Conservation (phyloP, 2,888 invertebrate species). For the Oscheius sp. region DNA sequence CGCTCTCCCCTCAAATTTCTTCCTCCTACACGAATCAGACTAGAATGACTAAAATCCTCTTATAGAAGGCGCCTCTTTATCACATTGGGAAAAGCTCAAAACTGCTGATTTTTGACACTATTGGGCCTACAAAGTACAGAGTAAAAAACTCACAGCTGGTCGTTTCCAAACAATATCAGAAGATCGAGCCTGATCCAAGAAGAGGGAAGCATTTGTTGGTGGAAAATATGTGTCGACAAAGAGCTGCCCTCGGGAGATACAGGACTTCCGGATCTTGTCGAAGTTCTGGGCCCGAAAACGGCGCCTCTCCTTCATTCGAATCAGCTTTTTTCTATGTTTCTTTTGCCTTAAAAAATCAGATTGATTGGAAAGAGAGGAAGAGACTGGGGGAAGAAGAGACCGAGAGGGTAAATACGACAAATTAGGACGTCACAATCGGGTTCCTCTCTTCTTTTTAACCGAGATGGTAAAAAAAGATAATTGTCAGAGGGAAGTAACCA, state of each 20-base stretch:
- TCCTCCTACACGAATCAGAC: no score
- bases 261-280: constrained; percentile 53
- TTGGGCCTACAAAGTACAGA: not conserved
- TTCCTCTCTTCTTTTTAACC: not conserved
- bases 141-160: constrained; percentile 73
- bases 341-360: not conserved
- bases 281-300: constrained; percentile 55
- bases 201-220: constrained; percentile 74
- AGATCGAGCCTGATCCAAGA: constrained; percentile 72
- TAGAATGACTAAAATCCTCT: no score
- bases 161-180: constrained; percentile 75
- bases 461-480: constrained; percentile 6
- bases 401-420: constrained; percentile 16
- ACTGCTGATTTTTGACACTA: not conserved
- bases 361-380: not conserved
- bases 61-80: not conserved
- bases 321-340: not conserved
- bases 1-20: no score
- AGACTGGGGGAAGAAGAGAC: not conserved
- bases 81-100: not conserved
- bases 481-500: not conserved
- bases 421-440: constrained; percentile 31
- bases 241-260: constrained; percentile 63
- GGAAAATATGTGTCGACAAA: constrained; percentile 76
- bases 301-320: constrained; percentile 43